phyloP scores from a whole-genome alignment of 2,888 invertebrate genomes.

The Selenia dentaria region DNA sequence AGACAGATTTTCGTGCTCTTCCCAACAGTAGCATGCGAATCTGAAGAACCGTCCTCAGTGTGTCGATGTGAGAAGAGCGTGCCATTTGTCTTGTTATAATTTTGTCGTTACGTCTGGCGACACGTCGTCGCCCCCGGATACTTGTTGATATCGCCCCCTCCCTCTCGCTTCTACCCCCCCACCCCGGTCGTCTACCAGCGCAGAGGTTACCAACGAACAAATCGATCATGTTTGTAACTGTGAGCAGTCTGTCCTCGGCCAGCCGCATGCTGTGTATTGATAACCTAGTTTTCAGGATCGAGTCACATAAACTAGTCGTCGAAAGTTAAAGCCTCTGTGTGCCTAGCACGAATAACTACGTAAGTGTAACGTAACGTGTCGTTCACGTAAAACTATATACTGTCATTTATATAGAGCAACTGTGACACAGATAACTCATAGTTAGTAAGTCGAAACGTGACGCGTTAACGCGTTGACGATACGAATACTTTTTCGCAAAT shows the following conservation, averaged over 20 bases:
- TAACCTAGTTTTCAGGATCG: background rate
- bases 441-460: too few species aligned
- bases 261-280: background rate
- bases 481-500: too few species aligned
- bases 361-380: too few species aligned
- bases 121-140: slow-evolving; percentile 24
- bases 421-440: too few species aligned
- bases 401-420: too few species aligned
- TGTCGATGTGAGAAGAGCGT: too few species aligned
- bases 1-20: too few species aligned
- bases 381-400: too few species aligned
- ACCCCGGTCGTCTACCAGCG: slow-evolving; percentile 4
- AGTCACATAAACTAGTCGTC: background rate
- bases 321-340: background rate
- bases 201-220: slow-evolving; percentile 15
- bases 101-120: slow-evolving; percentile 19
- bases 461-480: too few species aligned
- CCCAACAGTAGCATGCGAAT: too few species aligned
- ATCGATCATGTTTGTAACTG: slow-evolving; percentile 18
- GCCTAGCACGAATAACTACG: too few species aligned
- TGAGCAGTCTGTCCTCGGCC: background rate
- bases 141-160: slow-evolving; percentile 27
- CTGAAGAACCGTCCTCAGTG: too few species aligned
- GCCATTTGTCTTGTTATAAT: slow-evolving; percentile 1
- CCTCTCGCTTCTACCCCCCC: background rate